Evolutionary conservation across 1,140 invertebrate genomes (phyloP), one percentile per base, ranked within the genome.

Genomic region (Episyrphus balteatus): DNA sequence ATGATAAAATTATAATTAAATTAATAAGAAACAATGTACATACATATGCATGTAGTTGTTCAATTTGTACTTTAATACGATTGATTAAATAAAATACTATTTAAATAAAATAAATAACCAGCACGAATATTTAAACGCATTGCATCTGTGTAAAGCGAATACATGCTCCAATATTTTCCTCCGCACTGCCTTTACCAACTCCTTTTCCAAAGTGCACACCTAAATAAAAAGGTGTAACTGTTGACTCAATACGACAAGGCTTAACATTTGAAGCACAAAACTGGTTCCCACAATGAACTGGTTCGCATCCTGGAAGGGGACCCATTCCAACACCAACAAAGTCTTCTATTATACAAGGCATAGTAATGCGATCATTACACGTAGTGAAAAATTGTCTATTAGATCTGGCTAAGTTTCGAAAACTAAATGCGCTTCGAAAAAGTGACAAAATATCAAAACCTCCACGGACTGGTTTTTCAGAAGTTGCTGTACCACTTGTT

Each of bases 291-390:
- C 86, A 89, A 54, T 85, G 84, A 34, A 84, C 76, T 7, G 86
- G 75, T 34, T 63, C 58, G 45, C 66, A 68, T 7, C 61, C 58
- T 0, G 61, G 59, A 30, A 67, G 19, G 0, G 58, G 56, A 1
- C 59, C 56, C 26, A 58, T 46, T 0, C 65, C 60, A 3, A 17
- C 15, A 13, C 39, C 48, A 46, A 88, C 75, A 58, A 88, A 84
- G 61, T 88, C 86, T 56, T 88, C 85, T 39, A 82, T 81, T 54
- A 88, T 85, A 57, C 86, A 88, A 0, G 85, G 84, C 65, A 88
- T 80, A 2, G 85, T 77, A 37, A 88, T 77, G 34, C 81, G 73
- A 58, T 89, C 84, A 2, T 68, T 70, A 55, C 86, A 89, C 2
- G 75, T 70, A 46, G 63, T 63, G 33, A 56, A 68, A 46, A 66